Evolutionary conservation across 2,888 invertebrate genomes (phyloP), one percentile per base, ranked within the genome.

Genomic region (Yponomeuta evonymella): DNA sequence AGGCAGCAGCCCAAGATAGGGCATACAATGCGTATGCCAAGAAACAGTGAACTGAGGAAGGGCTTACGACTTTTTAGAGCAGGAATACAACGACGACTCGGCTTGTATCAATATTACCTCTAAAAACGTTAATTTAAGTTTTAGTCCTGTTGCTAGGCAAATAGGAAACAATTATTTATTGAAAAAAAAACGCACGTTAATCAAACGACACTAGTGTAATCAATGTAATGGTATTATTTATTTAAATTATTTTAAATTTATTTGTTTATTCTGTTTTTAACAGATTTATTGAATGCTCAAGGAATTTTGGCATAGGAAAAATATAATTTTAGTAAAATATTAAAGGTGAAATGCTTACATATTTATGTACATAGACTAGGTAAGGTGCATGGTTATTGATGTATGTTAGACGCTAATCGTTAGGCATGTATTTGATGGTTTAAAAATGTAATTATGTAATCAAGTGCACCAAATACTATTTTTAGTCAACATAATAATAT

Each of bases 1-100:
- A 94, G 78, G 93, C 94, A 71, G 91, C 94, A 65, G 94, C 94
- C 77, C 94, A 94, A 76, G 94, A 94, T 70, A 93, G 94, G 79
- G 94, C 94, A 33, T 94, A 94, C 79, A 93, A 92, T 75, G 94
- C 93, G 67, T 93, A 94, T 75, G 85, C 88, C 65, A 83, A 84
- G 75, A 85, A 86, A 73, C 90, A 90, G 76, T 89, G 88, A 76
- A 72, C 29, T 48, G 67, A 71, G 58, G 58, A 15, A 79, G 74
- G 71, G 77, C 81, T 86, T 86, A 86, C 88, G 90, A 90, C 89
- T 89, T 77, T 58, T 82, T 86, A 83, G 74, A 81, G 81, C 81
- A 83, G 79, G 69, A 72, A 63, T 81, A 85, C 84, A 83, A 85
- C 86, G 83, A 85, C 86, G 79, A 80, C 76, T 75, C 79, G 79